Evolutionary conservation across 2,797 vertebrate genomes (phyloP).

Genomic region (Sebastes goodei): DNA sequence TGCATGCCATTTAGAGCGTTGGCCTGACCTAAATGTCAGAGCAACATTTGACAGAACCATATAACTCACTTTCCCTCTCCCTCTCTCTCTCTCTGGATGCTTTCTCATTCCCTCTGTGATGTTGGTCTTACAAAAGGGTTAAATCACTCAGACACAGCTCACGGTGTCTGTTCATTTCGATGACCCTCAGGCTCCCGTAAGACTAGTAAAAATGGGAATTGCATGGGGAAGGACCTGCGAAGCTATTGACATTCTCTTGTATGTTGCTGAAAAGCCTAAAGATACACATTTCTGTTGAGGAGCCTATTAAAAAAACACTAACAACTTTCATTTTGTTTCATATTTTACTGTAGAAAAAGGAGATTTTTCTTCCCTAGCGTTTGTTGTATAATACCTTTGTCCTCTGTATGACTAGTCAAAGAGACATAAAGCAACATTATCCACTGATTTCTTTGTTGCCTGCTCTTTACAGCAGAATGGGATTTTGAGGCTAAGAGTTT

Average conservation of each 20-base stretch:
- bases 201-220: constrained; percentile 14
- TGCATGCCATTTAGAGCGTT: constrained; percentile 66
- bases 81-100: neutral
- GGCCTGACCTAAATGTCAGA: constrained; percentile 73
- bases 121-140: constrained; percentile 46
- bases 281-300: neutral
- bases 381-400: neutral
- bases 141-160: constrained; percentile 37
- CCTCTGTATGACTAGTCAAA: constrained; percentile 1
- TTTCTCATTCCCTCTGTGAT: constrained; percentile 20
- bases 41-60: constrained; percentile 60
- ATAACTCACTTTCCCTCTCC: constrained; percentile 46
- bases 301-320: neutral
- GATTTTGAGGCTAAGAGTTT: constrained; percentile 59
- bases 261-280: neutral
- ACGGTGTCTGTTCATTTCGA: constrained; percentile 13
- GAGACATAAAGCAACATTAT: constrained; percentile 21
- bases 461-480: constrained; percentile 35
- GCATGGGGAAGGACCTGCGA: neutral
- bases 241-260: constrained; percentile 2
- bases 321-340: neutral
- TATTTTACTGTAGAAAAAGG: neutral
- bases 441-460: constrained; percentile 14
- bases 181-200: constrained; percentile 6
- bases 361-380: neutral